Percentiles rank a stretch among this genome's conserved stretches.
Conservation (phyloP, 2,888 invertebrate species). For the Cheilosia grossa region DNA sequence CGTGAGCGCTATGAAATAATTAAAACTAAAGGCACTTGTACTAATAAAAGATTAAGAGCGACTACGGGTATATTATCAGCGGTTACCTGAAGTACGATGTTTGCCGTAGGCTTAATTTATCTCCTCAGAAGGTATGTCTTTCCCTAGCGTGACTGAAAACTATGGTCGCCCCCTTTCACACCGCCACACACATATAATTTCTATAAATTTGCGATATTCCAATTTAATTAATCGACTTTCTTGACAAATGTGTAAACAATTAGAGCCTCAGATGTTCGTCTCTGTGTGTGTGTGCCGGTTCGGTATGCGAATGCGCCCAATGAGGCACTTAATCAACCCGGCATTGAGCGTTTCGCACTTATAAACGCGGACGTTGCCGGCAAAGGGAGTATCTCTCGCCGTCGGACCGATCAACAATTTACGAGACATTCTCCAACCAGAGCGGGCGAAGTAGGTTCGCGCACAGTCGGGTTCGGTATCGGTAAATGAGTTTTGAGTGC, state of each 20-base stretch:
- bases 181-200: neutral
- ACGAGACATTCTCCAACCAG: constrained; percentile 26
- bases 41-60: constrained; percentile 45
- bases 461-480: constrained; percentile 4
- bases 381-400: constrained; percentile 34
- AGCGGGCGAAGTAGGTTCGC: constrained; percentile 27
- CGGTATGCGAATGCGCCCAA: neutral
- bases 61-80: neutral
- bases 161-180: neutral
- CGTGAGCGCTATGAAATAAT: constrained; percentile 8
- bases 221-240: constrained; percentile 65
- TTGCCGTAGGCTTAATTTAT: constrained; percentile 23
- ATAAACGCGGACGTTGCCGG: constrained; percentile 53
- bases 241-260: constrained; percentile 65
- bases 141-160: neutral
- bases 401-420: constrained; percentile 45
- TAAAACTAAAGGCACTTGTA: constrained; percentile 16
- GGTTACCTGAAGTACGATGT: constrained; percentile 10
- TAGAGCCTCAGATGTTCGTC: constrained; percentile 45
- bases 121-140: neutral
- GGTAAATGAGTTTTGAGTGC: constrained; percentile 19
- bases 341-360: constrained; percentile 55
- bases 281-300: neutral
- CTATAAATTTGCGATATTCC: constrained; percentile 50
- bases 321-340: constrained; percentile 38